Evolutionary conservation across 2,113 vertebrate genomes (phyloP), one percentile per base, ranked within the genome.

Genomic region (Trogon surrucura): DNA sequence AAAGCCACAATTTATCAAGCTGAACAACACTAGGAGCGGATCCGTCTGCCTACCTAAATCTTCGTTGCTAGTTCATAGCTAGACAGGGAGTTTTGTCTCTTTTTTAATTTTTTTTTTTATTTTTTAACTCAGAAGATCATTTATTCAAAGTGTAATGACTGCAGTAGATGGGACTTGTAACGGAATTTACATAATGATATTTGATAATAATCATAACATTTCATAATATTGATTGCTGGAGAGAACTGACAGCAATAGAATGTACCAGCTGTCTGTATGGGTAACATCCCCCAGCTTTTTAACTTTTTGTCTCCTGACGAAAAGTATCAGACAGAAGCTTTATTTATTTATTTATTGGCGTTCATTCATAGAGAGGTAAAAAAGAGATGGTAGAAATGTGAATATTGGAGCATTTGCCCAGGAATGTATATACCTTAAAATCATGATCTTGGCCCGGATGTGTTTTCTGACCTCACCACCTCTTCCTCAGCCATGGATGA

Each of bases 171-270:
- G 86, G 77, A 93, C 88, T 96, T 44, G 20, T 81, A 96, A 93
- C 96, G 96, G 81, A 94, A 95, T 97, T 94, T 95, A 86, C 96
- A 97, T 96, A 91, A 95, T 89, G 89, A 81, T 96, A 94, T 96
- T 95, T 97, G 95, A 93, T 97, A 97, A 96, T 95, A 96, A 97
- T 96, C 96, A 92, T 91, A 95, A 96, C 96, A 96, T 96, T 97
- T 96, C 96, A 96, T 85, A 97, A 96, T 96, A 97, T 97, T 95
- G 96, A 97, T 96, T 93, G 91, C 95, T 6, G 9, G 84, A 95
- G 92, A 94, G 54, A 96, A 47, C 80, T 94, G 93, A 96, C 92
- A 91, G 95, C 65, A 80, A 91, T 89, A 94, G 91, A 73, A 95
- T 82, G 32, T 91, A 69, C 88, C 83, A 93, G 92, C 96, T 95